Conservation (phyloP, 2,888 invertebrate species). For the Drosophila yooni region DNA sequence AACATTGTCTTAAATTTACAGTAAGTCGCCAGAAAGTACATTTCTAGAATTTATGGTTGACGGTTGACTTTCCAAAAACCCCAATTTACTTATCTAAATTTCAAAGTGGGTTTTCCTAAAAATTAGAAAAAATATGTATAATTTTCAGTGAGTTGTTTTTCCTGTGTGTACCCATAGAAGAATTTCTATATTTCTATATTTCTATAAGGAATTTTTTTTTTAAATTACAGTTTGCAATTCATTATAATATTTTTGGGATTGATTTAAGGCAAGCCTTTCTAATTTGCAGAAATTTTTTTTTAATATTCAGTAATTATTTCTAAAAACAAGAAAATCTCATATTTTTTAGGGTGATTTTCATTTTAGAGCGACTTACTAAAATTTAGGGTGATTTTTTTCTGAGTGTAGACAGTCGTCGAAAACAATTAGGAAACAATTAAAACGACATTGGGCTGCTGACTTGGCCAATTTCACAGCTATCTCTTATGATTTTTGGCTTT, state of each 20-base stretch:
- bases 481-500: constrained; percentile 17
- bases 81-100: not conserved
- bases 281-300: not conserved
- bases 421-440: constrained; percentile 77
- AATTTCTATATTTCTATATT: not conserved
- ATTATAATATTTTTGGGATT: not conserved
- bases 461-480: constrained; percentile 34
- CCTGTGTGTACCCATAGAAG: not conserved
- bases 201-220: no score
- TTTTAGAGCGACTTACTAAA: no score
- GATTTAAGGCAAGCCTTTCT: not conserved
- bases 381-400: not conserved
- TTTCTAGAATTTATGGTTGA: not conserved
- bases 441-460: constrained; percentile 51
- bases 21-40: not conserved
- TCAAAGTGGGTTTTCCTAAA: not conserved
- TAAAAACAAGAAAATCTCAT: not conserved
- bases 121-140: not conserved
- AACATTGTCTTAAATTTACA: not conserved
- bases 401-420: constrained; percentile 46
- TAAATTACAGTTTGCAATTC: not conserved
- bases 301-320: not conserved
- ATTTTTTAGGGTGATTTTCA: no score
- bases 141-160: not conserved
- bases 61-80: not conserved